Percentiles rank a stretch among this genome's conserved stretches.
phyloP scores from a whole-genome alignment of 2,113 vertebrate genomes.

The Anoplopoma fimbria region DNA sequence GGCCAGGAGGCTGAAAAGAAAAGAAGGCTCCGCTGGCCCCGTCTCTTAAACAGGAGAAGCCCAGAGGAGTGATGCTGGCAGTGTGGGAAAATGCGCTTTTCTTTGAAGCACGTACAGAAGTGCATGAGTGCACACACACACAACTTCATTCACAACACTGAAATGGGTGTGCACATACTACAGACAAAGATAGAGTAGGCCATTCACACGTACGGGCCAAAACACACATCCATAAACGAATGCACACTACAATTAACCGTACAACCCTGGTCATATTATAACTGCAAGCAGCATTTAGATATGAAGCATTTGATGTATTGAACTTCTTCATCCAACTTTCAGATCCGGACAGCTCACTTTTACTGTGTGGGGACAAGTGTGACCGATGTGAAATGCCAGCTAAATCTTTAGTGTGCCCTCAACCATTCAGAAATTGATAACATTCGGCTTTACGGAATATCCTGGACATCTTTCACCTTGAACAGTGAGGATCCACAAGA shows the following conservation, averaged over 20 bases:
- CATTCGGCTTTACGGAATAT: constrained; percentile 1
- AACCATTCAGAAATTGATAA: constrained; percentile 14
- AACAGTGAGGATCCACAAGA: constrained; percentile 34
- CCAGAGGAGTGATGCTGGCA: constrained; percentile 82
- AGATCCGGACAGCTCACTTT: constrained; percentile 1
- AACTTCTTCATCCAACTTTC: background rate
- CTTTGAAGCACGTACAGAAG: constrained; percentile 67
- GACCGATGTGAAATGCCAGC: background rate
- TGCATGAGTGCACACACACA: constrained; percentile 32
- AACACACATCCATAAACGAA: background rate
- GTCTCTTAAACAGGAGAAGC: constrained; percentile 77
- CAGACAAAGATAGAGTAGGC: constrained; percentile 45
- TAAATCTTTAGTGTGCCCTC: background rate
- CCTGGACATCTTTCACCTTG: constrained; percentile 4
- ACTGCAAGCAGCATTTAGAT: constrained; percentile 12
- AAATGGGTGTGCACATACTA: constrained; percentile 55
- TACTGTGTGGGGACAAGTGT: background rate
- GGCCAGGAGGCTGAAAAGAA: constrained; percentile 81
- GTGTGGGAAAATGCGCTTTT: constrained; percentile 86
- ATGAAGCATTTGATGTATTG: background rate
- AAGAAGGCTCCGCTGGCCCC: constrained; percentile 78
- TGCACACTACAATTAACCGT: constrained; percentile 19
- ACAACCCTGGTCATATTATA: constrained; percentile 54
- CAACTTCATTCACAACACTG: constrained; percentile 65
- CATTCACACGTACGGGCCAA: constrained; percentile 25